Conservation (phyloP, 2,113 vertebrate species). For the Pleuronectes platessa region DNA sequence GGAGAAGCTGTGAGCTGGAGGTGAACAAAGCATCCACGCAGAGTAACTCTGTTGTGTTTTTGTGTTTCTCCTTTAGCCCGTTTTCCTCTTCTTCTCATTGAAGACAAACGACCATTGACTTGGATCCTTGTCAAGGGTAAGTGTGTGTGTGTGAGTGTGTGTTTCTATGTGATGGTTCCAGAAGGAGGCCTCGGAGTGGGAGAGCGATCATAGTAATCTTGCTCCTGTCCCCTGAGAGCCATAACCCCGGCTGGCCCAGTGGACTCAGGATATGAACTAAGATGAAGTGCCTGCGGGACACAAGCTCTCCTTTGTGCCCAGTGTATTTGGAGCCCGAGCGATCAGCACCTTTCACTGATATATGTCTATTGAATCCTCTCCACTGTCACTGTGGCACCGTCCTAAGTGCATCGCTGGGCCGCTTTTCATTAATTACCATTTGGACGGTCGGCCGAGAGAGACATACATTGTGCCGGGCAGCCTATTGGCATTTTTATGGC, state of each 20-base stretch:
- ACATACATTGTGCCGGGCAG: conserved; percentile 62
- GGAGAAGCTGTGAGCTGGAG: neutral
- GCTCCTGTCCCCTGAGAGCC: conserved; percentile 65
- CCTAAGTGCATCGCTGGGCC: conserved; percentile 43
- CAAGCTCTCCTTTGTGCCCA: conserved; percentile 66
- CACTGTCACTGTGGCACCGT: conserved; percentile 58
- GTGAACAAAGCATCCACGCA: neutral
- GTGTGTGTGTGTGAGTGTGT: conserved; percentile 29
- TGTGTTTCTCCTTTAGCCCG: conserved; percentile 75
- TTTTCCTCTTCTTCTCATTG: conserved; percentile 84
- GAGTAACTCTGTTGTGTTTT: conserved; percentile 19
- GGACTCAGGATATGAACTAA: conserved; percentile 71
- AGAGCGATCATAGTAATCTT: conserved; percentile 66
- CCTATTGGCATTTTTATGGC: conserved; percentile 83
- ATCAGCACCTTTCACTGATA: conserved; percentile 73
- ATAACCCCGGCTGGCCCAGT: conserved; percentile 57
- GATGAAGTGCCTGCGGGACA: conserved; percentile 71
- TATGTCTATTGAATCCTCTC: conserved; percentile 76
- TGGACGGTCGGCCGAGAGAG: conserved; percentile 45
- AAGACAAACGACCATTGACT: conserved; percentile 77
- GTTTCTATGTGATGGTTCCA: conserved; percentile 28
- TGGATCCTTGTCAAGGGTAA: conserved; percentile 61
- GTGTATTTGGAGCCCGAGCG: conserved; percentile 54
- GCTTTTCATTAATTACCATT: conserved; percentile 76
- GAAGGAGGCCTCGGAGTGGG: conserved; percentile 21